These are phyloP conservation scores for Loripinus fragilis DNA, from an alignment of 2,888 invertebrate genomes.

Conservation along the genomic window DNA sequence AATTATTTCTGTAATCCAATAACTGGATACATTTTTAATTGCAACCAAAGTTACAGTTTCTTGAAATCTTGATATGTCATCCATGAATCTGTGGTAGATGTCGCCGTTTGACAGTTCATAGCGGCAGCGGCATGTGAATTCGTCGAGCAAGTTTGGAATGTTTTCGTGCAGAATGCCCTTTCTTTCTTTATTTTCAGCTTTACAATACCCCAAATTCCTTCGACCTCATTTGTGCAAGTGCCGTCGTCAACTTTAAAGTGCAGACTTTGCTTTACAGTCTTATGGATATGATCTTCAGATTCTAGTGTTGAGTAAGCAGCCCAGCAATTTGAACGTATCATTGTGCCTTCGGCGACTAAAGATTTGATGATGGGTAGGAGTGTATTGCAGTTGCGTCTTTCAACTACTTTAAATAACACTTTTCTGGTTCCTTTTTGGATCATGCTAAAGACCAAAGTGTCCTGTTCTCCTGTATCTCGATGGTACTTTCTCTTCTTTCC, in stretches of 20 bases:
- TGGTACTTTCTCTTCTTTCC: not conserved
- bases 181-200: constrained; percentile 23
- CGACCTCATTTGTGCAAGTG: constrained; percentile 21
- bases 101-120: not conserved
- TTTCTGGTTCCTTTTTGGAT: constrained; percentile 17
- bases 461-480: constrained; percentile 3
- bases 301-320: not conserved
- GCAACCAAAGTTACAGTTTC: too few species aligned
- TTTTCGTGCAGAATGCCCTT: constrained; percentile 18
- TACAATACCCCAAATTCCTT: constrained; percentile 15
- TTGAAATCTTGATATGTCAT: not conserved
- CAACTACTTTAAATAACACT: constrained; percentile 1
- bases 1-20: too few species aligned
- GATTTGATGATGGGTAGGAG: not conserved
- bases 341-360: not conserved
- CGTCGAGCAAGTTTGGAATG: not conserved
- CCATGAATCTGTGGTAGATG: not conserved
- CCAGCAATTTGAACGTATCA: constrained; percentile 22
- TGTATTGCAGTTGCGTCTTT: not conserved
- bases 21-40: too few species aligned
- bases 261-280: constrained; percentile 2
- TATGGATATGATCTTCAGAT: constrained; percentile 9
- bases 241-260: constrained; percentile 19
- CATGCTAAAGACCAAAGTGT: constrained; percentile 20
- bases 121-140: not conserved